Conservation (phyloP, 2,888 invertebrate genomes). For the Drosophila mimica region DNA sequence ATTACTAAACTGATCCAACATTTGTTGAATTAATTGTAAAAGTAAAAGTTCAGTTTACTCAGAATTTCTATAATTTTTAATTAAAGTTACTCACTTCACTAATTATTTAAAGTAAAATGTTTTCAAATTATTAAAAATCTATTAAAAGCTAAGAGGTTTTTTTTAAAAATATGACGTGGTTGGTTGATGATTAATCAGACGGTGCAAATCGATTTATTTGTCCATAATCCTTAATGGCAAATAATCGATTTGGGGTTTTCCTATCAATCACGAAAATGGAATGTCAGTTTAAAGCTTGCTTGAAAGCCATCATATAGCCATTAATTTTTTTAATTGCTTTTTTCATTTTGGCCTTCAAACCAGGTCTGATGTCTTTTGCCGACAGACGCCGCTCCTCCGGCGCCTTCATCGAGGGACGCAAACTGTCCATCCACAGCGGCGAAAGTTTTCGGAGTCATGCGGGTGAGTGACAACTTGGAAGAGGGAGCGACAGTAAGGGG, state of each 20-base stretch:
- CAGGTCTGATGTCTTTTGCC: slow-evolving; percentile 85
- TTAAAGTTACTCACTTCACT: background rate
- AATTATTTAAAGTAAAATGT: background rate
- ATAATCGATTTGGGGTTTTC: background rate
- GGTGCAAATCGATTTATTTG: no score
- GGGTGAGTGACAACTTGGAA: slow-evolving; percentile 72
- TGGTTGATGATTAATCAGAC: background rate
- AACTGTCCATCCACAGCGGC: slow-evolving; percentile 84
- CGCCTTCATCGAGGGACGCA: slow-evolving; percentile 84
- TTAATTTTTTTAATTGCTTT: slow-evolving; percentile 36
- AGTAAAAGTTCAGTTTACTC: background rate
- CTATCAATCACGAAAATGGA: background rate
- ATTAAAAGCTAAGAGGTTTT: background rate
- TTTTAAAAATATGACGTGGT: background rate
- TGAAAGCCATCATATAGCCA: background rate
- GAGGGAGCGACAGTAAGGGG: background rate
- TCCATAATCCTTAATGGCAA: background rate
- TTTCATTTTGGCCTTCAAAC: slow-evolving; percentile 11
- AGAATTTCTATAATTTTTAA: background rate
- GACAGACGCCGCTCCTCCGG: slow-evolving; percentile 84
- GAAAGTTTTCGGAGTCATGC: slow-evolving; percentile 84
- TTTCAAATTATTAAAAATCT: background rate
- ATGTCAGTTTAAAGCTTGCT: background rate
- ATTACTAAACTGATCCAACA: background rate
- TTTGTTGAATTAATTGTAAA: background rate